phyloP scores from a whole-genome alignment of 2,888 invertebrate species.

The Caenorhabditis uteleia region DNA sequence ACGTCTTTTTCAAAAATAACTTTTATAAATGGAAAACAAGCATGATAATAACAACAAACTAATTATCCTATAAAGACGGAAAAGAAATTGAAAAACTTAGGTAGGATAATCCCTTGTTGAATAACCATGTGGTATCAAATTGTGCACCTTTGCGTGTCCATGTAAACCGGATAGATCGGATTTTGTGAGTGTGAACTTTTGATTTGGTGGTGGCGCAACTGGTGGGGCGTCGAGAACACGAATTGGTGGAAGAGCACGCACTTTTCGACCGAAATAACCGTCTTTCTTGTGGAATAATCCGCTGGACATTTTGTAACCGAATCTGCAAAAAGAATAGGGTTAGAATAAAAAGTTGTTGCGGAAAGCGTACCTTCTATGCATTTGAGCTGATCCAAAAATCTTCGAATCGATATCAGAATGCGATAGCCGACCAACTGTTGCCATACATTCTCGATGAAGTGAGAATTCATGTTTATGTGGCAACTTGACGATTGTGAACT shows the following conservation, averaged over 20 bases:
- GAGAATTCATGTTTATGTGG: conserved; percentile 68
- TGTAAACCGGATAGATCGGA: conserved; percentile 54
- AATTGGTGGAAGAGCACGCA: conserved; percentile 65
- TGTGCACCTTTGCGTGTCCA: conserved; percentile 59
- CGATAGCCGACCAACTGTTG: conserved; percentile 67
- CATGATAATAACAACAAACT: no score
- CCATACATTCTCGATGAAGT: conserved; percentile 65
- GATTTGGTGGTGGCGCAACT: conserved; percentile 46
- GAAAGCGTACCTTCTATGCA: conserved; percentile 59
- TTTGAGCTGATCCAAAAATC: conserved; percentile 66
- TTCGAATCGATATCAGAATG: conserved; percentile 61
- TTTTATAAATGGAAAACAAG: no score
- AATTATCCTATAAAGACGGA: no score
- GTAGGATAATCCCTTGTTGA: conserved; percentile 51
- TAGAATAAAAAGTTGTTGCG: conserved; percentile 1
- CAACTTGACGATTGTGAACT: conserved; percentile 56
- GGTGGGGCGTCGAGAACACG: conserved; percentile 58
- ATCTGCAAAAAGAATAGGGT: conserved; percentile 32
- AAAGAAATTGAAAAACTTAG: no score
- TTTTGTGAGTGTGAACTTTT: conserved; percentile 60
- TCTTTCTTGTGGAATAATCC: conserved; percentile 67
- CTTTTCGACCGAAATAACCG: conserved; percentile 66
- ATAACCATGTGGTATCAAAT: conserved; percentile 56
- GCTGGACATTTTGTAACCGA: conserved; percentile 68
- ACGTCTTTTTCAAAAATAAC: no score